phyloP scores from a whole-genome alignment of 2,797 vertebrate species.

The Falco rusticolus region DNA sequence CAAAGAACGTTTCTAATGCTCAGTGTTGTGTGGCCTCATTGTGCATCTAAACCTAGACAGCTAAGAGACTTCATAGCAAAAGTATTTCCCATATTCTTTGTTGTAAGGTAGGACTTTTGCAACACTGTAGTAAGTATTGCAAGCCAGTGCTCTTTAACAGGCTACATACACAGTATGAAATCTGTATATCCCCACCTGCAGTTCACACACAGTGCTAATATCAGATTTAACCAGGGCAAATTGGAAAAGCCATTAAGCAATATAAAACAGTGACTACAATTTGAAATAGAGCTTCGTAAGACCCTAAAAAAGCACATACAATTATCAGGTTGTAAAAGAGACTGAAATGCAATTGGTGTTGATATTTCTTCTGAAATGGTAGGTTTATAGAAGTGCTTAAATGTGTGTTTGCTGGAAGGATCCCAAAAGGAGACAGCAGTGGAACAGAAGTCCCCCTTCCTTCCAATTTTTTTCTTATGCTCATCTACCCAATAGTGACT shows the following conservation, averaged over 20 bases:
- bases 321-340: slow-evolving; percentile 48
- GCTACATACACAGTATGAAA: not conserved
- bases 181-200: not conserved
- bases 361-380: not conserved
- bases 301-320: not conserved
- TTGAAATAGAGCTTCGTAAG: not conserved
- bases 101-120: not conserved
- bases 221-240: not conserved
- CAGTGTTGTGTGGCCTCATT: not conserved
- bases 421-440: not conserved
- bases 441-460: not conserved
- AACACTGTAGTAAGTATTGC: not conserved
- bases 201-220: not conserved
- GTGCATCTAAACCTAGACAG: not conserved
- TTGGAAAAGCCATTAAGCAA: slow-evolving; percentile 30
- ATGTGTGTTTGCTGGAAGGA: slow-evolving; percentile 12
- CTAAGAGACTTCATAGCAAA: not conserved
- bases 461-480: not conserved
- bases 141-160: not conserved
- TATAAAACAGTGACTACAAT: not conserved
- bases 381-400: slow-evolving; percentile 4
- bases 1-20: not conserved
- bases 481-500: not conserved
- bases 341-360: slow-evolving; percentile 15
- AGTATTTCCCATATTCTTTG: not conserved